Evolutionary conservation across 2,888 invertebrate species (phyloP), one percentile per base, ranked within the genome.

Genomic region (Drepanosiphum platanoidis): DNA sequence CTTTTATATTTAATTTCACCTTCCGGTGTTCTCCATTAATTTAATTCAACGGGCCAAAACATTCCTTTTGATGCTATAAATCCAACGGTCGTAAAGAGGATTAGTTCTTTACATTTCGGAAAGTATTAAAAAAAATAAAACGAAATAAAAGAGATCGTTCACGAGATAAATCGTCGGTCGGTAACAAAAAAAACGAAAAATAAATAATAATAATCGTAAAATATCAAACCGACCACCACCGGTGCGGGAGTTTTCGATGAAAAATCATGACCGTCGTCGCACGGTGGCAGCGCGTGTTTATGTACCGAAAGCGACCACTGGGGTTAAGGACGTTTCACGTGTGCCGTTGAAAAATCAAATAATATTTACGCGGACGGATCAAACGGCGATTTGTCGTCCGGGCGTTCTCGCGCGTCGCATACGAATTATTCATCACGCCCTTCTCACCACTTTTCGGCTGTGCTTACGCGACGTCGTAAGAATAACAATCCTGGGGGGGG

Each of bases 21-120:
- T 66, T 79, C 32, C 78, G 64, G 64, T 66, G 27, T 80, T 80
- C 74, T 34, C 66, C 68, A 46, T 46, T 80, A 68, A 80, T 80
- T 68, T 68, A 80, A 80, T 80, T 52, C 80, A 34, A 80, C 52
- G 68, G n/a, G 30, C 68, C 46, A 52, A 34, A 80, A 66, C 39
- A 42, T 66, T 80, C 46, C 34, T 70, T 80, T 70, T 70, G 46
- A 80, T 52, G 34, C 34, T 52, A 42, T 80, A 80, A 70, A 80
- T 80, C 52, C 34, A 70, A 46, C 68, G 34, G 68, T 27, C 34
- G 80, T 52, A 46, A 80, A 80, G 52, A 68, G 68, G 80, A 80
- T 46, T 52, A 68, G 80, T 80, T 68, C 11, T 68, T 34, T 70
- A 80, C 66, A 1, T 42, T 46, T 42, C 34, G 34, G 52, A 34